Evolutionary conservation across 2,797 vertebrate species (phyloP).

Genomic region (Manis pentadactyla): DNA sequence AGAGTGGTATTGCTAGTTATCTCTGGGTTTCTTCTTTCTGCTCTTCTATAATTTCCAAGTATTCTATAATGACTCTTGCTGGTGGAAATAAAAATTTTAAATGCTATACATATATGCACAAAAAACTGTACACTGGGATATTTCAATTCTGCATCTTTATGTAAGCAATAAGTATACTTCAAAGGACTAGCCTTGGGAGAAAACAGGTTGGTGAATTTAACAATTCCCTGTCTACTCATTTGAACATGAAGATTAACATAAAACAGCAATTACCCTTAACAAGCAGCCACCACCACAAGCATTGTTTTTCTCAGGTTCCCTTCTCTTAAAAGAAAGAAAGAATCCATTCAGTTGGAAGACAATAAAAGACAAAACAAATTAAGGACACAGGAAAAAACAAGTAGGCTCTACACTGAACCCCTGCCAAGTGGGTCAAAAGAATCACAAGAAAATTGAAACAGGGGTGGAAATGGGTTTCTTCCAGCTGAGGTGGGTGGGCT

Average conservation of each 20-base stretch:
- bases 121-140: slow-evolving; percentile 2
- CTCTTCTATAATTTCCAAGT: slow-evolving; percentile 45
- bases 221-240: slow-evolving; percentile 45
- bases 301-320: slow-evolving; percentile 61
- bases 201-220: slow-evolving; percentile 61
- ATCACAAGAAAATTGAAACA: neutral
- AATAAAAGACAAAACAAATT: slow-evolving; percentile 61
- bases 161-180: slow-evolving; percentile 60
- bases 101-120: neutral
- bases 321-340: slow-evolving; percentile 54
- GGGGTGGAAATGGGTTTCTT: neutral
- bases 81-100: slow-evolving; percentile 53
- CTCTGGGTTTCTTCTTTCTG: slow-evolving; percentile 15
- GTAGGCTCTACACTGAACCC: neutral
- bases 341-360: slow-evolving; percentile 32
- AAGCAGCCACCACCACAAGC: neutral
- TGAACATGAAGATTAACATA: slow-evolving; percentile 49
- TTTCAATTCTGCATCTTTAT: slow-evolving; percentile 57
- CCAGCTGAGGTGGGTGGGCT: neutral
- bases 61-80: slow-evolving; percentile 18
- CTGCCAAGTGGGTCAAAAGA: slow-evolving; percentile 62
- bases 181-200: slow-evolving; percentile 26
- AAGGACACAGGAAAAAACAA: slow-evolving; percentile 22
- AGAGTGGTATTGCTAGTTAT: neutral
- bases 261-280: slow-evolving; percentile 62